Evolutionary conservation across 30 jellyfish, hydroid and myxozoan genomes (phyloP), one percentile per base, ranked within the genome.

Genomic region (Nemopilema nomurai): DNA sequence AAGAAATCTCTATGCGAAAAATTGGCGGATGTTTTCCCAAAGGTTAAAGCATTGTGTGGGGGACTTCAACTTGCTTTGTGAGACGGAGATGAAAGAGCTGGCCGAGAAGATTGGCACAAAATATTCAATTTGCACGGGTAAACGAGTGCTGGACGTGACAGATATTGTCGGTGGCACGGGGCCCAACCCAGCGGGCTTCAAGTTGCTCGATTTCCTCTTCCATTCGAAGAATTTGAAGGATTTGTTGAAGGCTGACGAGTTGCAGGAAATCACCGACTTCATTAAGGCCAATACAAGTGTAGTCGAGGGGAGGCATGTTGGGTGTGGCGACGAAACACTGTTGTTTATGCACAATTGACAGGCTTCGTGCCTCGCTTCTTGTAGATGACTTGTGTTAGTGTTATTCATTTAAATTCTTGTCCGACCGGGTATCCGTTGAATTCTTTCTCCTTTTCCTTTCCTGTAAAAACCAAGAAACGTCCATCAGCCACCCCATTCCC

Each of bases 191-290:
- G 90, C 77, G 16, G 96, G 96, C 0, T 71, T 33, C 76, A 76
- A 74, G 64, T 32, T 87, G 65, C 31, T 87, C 67, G 96, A 87
- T 27, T 87, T 87, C 64, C 77, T 87, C 78, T 87, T 76, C 50
- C 96, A 87, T 66, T 85, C 96, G 9, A 80, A 87, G 20, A 70
- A 77, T 32, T 83, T 87, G 24, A 30, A 22, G 20, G 62, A 67
- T 9, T 20, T 51, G 21, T 21, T 87, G 41, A 29, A 24, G 17
- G 74, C n/a, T 29, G 81, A 41, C 27, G 52, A 67, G 17, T 63
- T 67, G 0, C 33, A 49, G 53, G 90, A 68, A 76, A 81, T 87
- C 67, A 18, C 68, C 17, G 86, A 67, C 4, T 80, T 73, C 70
- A 76, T 87, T 81, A 77, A 53, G 41, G 96, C 69, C 28, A 67